phyloP scores from a whole-genome alignment of 2,888 invertebrate genomes.

The Tipula vernalis region DNA sequence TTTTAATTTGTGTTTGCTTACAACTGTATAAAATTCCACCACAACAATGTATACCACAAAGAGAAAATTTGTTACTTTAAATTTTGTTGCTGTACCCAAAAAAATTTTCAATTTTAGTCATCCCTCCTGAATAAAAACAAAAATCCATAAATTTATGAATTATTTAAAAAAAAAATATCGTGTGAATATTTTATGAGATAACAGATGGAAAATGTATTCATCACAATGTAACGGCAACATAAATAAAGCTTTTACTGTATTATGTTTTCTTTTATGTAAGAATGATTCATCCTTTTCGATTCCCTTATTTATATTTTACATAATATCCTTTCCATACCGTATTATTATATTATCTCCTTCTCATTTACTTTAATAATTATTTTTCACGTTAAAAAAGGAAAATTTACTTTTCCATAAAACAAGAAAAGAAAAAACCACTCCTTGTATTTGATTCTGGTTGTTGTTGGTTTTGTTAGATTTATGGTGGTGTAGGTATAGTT shows the following conservation, averaged over 20 bases:
- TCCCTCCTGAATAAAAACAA: neutral
- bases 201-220: conserved; percentile 16
- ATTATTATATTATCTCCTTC: neutral
- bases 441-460: neutral
- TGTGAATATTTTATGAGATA: conserved; percentile 21
- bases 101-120: neutral
- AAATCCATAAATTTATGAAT: conserved; percentile 14
- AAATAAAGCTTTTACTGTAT: neutral
- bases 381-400: neutral
- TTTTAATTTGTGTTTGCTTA: too few species aligned
- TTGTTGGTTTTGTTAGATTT: neutral
- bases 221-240: neutral
- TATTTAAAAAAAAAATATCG: conserved; percentile 17
- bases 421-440: neutral
- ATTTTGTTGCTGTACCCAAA: neutral
- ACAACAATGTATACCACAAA: too few species aligned
- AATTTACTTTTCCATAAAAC: neutral
- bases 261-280: neutral
- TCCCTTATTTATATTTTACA: neutral
- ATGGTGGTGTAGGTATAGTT: neutral
- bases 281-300: neutral
- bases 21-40: too few species aligned
- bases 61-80: neutral
- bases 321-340: neutral
- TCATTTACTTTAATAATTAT: neutral